A percentile compares a stretch with the other conserved stretches of the same genome.
Evolutionary conservation across 37 sponge, comb jelly and placozoan species (phyloP).

Genomic region (Mnemiopsis leidyi): DNA sequence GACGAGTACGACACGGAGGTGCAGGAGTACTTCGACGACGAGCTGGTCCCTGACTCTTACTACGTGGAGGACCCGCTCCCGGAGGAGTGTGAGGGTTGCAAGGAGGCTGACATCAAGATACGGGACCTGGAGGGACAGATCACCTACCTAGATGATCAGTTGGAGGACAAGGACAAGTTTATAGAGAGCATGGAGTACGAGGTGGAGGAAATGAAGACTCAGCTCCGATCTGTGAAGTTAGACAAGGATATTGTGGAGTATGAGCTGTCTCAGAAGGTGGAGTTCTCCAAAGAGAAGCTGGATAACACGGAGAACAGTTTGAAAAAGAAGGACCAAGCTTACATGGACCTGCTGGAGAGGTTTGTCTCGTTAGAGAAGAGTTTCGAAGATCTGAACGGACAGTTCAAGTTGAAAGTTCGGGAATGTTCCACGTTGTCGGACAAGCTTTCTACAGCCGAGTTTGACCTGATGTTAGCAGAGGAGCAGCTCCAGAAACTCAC

Average conservation of each 20-base stretch:
- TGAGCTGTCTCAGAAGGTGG: background rate
- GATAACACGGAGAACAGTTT: background rate
- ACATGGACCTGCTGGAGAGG: slow-evolving; percentile 49
- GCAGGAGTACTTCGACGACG: background rate
- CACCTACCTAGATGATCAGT: background rate
- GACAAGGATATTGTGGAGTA: slow-evolving; percentile 23
- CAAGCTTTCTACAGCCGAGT: slow-evolving; percentile 12
- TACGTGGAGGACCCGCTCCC: background rate
- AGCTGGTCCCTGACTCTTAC: background rate
- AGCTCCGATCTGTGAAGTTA: slow-evolving; percentile 18
- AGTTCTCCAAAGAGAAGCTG: slow-evolving; percentile 1
- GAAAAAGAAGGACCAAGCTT: slow-evolving; percentile 3
- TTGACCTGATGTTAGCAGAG: slow-evolving; percentile 22
- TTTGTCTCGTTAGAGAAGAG: slow-evolving; percentile 30
- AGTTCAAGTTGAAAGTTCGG: background rate
- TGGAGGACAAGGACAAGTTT: slow-evolving; percentile 10
- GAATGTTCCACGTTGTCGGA: background rate
- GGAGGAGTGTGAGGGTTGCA: background rate
- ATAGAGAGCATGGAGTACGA: background rate
- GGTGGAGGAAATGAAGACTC: background rate
- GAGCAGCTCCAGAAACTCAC: background rate
- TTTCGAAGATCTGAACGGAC: background rate
- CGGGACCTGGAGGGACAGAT: background rate
- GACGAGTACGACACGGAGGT: background rate
- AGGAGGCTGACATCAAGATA: background rate